phyloP scores from a whole-genome alignment of 2,888 invertebrate species.

The Dolichopus griseipennis region DNA sequence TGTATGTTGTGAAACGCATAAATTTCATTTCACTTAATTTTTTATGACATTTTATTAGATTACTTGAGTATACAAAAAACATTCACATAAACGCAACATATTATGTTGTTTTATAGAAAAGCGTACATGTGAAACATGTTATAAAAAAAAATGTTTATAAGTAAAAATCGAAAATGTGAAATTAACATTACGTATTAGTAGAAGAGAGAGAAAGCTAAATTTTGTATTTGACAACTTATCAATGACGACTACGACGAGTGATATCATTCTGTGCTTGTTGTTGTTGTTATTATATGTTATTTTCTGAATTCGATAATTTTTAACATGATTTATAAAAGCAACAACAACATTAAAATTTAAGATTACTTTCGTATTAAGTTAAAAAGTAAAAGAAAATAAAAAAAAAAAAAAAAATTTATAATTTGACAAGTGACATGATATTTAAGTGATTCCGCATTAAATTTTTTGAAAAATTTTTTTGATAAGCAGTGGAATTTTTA shows the following conservation, averaged over 20 bases:
- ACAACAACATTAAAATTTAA: background rate
- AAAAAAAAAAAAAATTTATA: background rate
- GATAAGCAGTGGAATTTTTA: no score
- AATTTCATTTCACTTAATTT: background rate
- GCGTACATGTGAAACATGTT: no score
- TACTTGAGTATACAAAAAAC: background rate
- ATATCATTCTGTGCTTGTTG: background rate
- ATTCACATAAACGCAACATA: background rate
- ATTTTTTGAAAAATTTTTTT: background rate
- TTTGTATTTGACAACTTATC: background rate
- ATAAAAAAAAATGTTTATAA: no score
- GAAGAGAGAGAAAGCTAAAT: background rate
- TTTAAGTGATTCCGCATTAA: background rate
- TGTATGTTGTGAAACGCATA: background rate
- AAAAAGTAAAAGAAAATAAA: no score
- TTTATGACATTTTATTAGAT: background rate
- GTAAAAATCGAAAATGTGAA: background rate
- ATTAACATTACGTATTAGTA: background rate
- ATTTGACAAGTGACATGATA: background rate
- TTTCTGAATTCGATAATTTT: background rate
- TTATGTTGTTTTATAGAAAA: background rate
- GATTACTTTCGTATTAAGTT: background rate
- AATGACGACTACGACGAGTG: background rate
- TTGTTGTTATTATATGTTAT: no score
- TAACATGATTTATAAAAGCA: background rate